A percentile compares a stretch with the other conserved stretches of the same genome.
phyloP scores from a whole-genome alignment of 2,888 invertebrate species.

The Phyllotreta striolata region DNA sequence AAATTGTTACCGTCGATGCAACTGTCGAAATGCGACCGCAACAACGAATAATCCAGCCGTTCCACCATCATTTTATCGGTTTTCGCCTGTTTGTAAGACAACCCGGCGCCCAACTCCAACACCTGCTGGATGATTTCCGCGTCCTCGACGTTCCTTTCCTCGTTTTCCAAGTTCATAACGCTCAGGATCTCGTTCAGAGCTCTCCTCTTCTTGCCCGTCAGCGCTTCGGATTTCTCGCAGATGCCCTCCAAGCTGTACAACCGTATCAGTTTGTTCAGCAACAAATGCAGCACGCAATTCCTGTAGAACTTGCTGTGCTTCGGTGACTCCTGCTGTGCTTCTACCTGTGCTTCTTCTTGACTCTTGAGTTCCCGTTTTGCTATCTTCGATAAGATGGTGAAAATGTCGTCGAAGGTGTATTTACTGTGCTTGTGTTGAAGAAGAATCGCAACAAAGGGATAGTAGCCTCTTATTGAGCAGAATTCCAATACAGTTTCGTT shows the following conservation, averaged over 20 bases:
- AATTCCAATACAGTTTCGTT: constrained; percentile 40
- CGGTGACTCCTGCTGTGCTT: no score
- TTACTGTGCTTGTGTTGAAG: constrained; percentile 40
- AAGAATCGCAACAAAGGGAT: constrained; percentile 46
- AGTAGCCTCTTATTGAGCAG: constrained; percentile 43
- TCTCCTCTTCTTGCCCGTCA: constrained; percentile 25
- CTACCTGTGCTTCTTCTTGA: no score
- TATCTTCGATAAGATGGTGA: constrained; percentile 37
- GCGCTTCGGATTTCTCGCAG: neutral
- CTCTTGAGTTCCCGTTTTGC: no score
- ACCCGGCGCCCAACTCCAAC: constrained; percentile 45
- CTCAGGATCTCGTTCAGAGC: constrained; percentile 36
- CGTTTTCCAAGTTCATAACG: constrained; percentile 39
- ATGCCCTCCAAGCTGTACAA: neutral
- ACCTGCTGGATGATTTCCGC: constrained; percentile 42
- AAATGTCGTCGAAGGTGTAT: constrained; percentile 37
- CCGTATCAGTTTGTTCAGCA: constrained; percentile 40
- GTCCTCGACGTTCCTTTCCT: constrained; percentile 36
- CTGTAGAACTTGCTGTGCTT: constrained; percentile 36
- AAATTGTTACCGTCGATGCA: constrained; percentile 41
- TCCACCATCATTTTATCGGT: constrained; percentile 35
- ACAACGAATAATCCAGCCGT: constrained; percentile 36
- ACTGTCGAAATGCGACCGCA: constrained; percentile 46
- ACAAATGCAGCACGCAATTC: constrained; percentile 40
- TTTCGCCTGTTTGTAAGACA: constrained; percentile 25